Base-by-base conservation (phyloP, 2,797 vertebrate species). In the Pelochelys cantorii region DNA sequence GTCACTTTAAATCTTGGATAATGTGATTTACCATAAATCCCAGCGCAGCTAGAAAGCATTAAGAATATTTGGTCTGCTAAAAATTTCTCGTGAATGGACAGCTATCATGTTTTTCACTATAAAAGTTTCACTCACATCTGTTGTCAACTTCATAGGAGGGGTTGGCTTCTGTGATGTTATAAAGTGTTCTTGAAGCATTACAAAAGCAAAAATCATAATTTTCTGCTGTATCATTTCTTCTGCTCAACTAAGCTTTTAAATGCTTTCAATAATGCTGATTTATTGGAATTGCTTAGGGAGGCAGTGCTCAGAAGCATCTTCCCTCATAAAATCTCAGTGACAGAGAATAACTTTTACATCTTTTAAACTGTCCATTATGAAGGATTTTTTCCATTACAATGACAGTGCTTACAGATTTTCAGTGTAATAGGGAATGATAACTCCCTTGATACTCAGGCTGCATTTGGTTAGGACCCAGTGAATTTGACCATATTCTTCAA, bases 201-300 rank as follows among this genome's bases (percentile, higher is more conserved):
- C 48, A 90, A 88, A 87, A 95, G 88, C 1, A 29, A 65, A 90
- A 74, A 34, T 4, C 87, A 77, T 93, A 20, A 95, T 96, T 96
- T 96, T 95, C 93, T 84, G 86, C 37, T 88, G 48, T 71, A 93
- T 81, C 79, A 84, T 92, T 87, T 96, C 92, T 87, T 78, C 90
- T 88, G 88, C 84, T 86, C 86, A 89, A 68, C 93, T 94, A 95
- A 96, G 94, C 90, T 85, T 90, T 91, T 95, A 89, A 94, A 93
- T 95, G 91, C 93, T 97, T 97, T 93, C 97, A 93, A 81, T 77
- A 14, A 88, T 14, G 57, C 88, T 96, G 97, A 98, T 96, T 97
- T 97, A 94, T 95, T 82, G 75, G 89, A 83, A 94, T 60, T 90
- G 86, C 93, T 97, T 89, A 91, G 85, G 94, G 87, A 96, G 83